These are phyloP conservation scores for Myrmecobius fasciatus DNA, from an alignment of 2,113 vertebrate genomes.

Conservation along the genomic window DNA sequence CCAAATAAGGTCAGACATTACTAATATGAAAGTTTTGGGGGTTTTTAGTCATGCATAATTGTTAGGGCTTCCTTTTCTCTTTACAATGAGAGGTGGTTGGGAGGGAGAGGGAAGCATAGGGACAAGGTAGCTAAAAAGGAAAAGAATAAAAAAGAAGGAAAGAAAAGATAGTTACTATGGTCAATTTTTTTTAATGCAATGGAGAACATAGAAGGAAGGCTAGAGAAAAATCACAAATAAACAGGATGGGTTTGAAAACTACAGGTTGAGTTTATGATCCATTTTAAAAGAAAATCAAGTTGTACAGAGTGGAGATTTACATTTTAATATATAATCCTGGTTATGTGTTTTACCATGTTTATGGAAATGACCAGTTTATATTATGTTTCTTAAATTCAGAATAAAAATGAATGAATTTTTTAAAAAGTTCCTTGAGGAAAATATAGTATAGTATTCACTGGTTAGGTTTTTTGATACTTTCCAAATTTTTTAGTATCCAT, in stretches of 20 bases:
- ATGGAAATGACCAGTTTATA: neutral
- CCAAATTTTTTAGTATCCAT: neutral
- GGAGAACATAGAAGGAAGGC: too few species aligned
- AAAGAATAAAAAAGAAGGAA: neutral
- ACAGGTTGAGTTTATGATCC: neutral
- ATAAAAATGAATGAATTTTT: neutral
- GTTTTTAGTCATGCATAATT: neutral
- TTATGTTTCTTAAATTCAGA: neutral
- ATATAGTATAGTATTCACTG: neutral
- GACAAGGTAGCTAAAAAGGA: neutral
- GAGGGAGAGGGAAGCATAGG: neutral
- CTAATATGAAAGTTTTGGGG: neutral
- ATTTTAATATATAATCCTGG: neutral
- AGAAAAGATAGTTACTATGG: neutral
- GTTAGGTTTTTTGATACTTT: neutral
- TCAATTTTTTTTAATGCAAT: neutral
- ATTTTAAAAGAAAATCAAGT: neutral
- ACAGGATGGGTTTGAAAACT: neutral
- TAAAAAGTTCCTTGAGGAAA: neutral
- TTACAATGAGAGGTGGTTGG: neutral
- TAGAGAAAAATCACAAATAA: neutral
- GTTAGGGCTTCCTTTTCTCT: constrained; percentile 10
- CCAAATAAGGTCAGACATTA: neutral
- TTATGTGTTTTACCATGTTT: neutral
- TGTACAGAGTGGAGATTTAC: neutral